Evolutionary conservation across 2,797 vertebrate genomes (phyloP).

Genomic region (Phoebastria nigripes): DNA sequence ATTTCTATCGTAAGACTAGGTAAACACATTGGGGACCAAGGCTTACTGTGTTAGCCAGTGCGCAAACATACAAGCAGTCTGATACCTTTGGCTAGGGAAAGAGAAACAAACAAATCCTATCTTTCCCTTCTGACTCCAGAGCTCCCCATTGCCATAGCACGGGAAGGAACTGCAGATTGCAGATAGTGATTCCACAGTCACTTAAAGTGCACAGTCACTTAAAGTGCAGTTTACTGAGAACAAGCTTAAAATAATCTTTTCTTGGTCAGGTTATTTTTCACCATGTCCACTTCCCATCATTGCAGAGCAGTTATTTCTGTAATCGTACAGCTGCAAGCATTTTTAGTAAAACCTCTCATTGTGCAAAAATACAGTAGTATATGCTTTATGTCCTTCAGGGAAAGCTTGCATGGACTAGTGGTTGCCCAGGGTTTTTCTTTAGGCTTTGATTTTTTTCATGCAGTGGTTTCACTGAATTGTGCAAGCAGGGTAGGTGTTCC

Average conservation of each 20-base stretch:
- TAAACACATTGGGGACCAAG: neutral
- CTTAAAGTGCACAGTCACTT: neutral
- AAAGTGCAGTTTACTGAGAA: neutral
- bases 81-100: neutral
- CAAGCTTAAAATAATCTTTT: neutral
- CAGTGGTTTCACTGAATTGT: neutral
- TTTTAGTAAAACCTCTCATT: neutral
- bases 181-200: neutral
- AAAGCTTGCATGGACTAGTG: neutral
- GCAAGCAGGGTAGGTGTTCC: neutral
- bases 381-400: neutral
- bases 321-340: neutral
- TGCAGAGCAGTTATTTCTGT: neutral
- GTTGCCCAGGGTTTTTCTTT: neutral
- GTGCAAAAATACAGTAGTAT: neutral
- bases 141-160: neutral
- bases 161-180: conserved; percentile 1
- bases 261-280: neutral
- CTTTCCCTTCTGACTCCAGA: neutral
- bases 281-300: neutral
- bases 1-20: neutral
- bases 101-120: conserved; percentile 4
- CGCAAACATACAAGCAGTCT: neutral
- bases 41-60: neutral
- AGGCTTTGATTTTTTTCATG: neutral